These are phyloP conservation scores for Aegithalos caudatus DNA, from an alignment of 2,113 vertebrate species.

Conservation along the genomic window DNA sequence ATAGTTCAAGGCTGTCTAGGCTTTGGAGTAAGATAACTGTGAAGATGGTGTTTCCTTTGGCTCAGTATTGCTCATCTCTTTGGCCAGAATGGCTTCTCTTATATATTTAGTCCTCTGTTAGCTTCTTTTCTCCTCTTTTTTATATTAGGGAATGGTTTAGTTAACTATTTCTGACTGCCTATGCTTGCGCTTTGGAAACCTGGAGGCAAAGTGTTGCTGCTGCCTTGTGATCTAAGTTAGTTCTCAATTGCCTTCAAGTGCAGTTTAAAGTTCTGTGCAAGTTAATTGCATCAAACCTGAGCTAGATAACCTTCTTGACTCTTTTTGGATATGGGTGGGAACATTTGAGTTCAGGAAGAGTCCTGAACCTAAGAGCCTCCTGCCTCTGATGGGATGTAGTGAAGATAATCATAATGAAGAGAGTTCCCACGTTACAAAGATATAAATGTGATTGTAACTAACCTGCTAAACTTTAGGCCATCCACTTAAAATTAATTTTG, in stretches of 20 bases:
- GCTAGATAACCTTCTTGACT: not conserved
- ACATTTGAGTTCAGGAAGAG: not conserved
- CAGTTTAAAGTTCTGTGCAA: not conserved
- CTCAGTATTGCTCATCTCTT: not conserved
- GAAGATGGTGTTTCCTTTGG: not conserved
- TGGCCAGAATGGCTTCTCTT: not conserved
- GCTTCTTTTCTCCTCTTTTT: not conserved
- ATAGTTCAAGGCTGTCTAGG: not conserved
- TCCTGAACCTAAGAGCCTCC: not conserved
- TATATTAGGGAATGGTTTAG: not conserved
- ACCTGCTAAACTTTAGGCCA: not conserved
- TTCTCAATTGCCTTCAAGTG: not conserved
- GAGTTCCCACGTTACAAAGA: not conserved
- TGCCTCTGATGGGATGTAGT: not conserved
- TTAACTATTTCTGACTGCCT: not conserved
- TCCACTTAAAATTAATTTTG: not conserved
- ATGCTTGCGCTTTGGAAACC: not conserved
- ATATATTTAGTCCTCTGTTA: not conserved
- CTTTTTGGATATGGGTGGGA: not conserved
- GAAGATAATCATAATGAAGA: not conserved
- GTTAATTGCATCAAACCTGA: not conserved
- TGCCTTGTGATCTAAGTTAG: not conserved
- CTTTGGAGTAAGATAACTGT: not conserved
- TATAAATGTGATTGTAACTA: not conserved
- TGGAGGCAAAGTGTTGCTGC: not conserved